Evolutionary conservation across 92 coral and sea anemone species (phyloP), one percentile per base, ranked within the genome.

Genomic region (Epizoanthus illoricatus): DNA sequence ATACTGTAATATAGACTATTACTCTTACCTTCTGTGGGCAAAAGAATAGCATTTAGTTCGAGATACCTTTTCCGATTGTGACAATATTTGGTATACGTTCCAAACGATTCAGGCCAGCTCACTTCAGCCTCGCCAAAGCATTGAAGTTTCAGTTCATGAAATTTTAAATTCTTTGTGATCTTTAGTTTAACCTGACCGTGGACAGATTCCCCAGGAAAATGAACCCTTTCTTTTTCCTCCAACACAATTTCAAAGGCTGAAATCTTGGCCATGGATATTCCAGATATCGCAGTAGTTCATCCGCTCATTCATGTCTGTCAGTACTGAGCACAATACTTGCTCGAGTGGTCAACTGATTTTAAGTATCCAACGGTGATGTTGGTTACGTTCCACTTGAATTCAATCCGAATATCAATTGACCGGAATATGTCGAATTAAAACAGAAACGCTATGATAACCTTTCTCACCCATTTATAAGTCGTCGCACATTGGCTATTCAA

Each of bases 81-180:
- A 33, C 83, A 89, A 59, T 90, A 90, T 10, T 92, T 75, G 1
- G 97, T 92, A 69, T 92, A 84, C 11, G 90, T 90, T 9, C 93
- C 97, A 2, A 75, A 66, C 74, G 79, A 78, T 39, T 79, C 97
- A 8, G 97, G 93, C 97, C 97, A 92, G 36, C 65, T 87, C 3
- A 92, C 97, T n/a, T 92, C 88, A 0, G 90, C 93, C 63, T 90
- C 90, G 5, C 97, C 97, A 17, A 81, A 80, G 52, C 93, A 90
- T 75, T 87, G 88, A 18, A 92, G 83, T 64, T 73, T 83, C 49
- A 92, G 47, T 78, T 90, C 89, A 71, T 81, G 80, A 43, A 92
- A 54, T 59, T 79, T 87, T 10, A 85, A 80, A 45, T 54, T 75
- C 49, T 80, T 88, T 20, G 79, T 85, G 2, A 84, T 54, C 12